phyloP scores from a whole-genome alignment of 2,113 vertebrate genomes.

The Uropsilus gracilis region DNA sequence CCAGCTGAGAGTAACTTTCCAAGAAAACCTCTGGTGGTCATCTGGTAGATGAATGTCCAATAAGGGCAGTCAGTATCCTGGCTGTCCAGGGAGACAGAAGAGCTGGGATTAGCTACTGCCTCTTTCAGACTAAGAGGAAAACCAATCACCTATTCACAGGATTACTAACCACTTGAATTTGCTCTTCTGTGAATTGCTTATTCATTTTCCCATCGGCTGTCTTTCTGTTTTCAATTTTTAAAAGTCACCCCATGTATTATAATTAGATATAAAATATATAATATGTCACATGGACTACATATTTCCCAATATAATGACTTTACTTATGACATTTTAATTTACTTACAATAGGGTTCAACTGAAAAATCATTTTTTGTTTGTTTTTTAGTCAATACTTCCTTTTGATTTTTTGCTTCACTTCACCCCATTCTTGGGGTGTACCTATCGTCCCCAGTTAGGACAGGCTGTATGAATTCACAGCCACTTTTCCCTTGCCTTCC shows the following conservation, averaged over 20 bases:
- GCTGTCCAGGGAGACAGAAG: rapidly evolving
- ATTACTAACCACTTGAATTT: neutral
- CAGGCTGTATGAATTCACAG: neutral
- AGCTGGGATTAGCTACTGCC: neutral
- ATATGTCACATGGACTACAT: neutral
- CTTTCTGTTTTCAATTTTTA: neutral
- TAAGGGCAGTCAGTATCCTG: neutral
- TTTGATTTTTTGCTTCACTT: neutral
- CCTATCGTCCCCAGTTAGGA: neutral
- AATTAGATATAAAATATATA: neutral
- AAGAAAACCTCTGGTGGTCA: neutral
- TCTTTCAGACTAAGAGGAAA: neutral
- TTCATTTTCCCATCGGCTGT: neutral
- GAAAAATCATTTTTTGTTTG: neutral
- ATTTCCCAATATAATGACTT: neutral
- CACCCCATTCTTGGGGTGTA: no score
- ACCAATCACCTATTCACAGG: neutral
- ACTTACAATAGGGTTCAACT: neutral
- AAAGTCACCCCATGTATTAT: neutral
- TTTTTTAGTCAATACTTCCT: neutral
- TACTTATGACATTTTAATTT: neutral
- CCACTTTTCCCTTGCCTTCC: neutral
- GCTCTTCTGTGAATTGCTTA: neutral
- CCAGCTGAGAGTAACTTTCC: neutral
- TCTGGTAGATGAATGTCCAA: neutral